A percentile compares a stretch with the other conserved stretches of the same genome.
These are phyloP conservation scores for Calliphora vicina DNA, from an alignment of 1,140 invertebrate species.

Conservation along the genomic window DNA sequence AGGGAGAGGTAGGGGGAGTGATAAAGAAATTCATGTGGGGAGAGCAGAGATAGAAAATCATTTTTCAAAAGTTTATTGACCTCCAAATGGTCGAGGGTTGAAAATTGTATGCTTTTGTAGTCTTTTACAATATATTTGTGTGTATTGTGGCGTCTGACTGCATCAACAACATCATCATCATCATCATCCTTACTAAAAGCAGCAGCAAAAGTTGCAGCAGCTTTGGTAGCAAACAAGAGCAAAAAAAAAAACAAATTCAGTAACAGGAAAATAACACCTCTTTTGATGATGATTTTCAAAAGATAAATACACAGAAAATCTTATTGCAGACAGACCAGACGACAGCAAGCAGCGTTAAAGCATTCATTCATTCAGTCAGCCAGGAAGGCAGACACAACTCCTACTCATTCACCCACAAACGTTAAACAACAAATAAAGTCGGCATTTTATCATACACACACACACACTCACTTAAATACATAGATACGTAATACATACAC, in stretches of 20 bases:
- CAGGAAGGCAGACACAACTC: slow-evolving; percentile 8
- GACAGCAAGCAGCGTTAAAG: background rate
- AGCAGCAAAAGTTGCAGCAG: background rate
- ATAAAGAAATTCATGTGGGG: background rate
- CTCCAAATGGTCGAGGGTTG: slow-evolving; percentile 30
- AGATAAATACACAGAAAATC: slow-evolving; percentile 16
- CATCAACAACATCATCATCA: background rate
- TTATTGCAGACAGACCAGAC: background rate
- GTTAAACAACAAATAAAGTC: slow-evolving; percentile 10
- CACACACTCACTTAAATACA: background rate
- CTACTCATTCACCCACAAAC: background rate
- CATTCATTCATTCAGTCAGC: background rate
- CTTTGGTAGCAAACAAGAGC: background rate
- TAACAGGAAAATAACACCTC: background rate
- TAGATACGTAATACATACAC: background rate
- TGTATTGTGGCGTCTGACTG: background rate
- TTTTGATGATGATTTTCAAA: slow-evolving; percentile 1
- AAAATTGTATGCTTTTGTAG: slow-evolving; percentile 20
- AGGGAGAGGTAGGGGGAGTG: background rate
- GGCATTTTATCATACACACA: background rate
- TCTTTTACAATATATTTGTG: background rate
- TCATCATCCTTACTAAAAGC: background rate
- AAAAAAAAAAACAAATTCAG: background rate
- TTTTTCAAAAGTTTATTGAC: slow-evolving; percentile 14
- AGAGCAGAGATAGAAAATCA: background rate